Evolutionary conservation across 2,797 vertebrate species (phyloP), one percentile per base, ranked within the genome.

Genomic region (Chrosomus eos): DNA sequence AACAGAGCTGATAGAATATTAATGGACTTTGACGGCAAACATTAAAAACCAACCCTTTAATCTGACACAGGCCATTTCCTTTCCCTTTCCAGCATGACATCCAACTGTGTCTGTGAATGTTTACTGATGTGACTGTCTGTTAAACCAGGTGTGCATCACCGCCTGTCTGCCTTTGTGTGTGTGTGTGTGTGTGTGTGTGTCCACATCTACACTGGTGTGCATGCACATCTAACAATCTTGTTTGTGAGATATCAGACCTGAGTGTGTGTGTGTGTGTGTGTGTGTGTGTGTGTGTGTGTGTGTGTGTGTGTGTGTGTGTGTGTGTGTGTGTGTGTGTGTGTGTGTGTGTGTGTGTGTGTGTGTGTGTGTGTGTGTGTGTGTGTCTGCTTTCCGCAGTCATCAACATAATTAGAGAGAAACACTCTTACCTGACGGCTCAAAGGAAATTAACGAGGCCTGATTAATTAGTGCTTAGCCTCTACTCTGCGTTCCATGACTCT

Each of bases 351-450:
- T 88, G 88, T 85, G 89, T 28, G 89, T 28, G 82, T 88, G 88
- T 85, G 89, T 28, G 89, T 28, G 82, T 88, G 88, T 85, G 80
- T 86, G 80, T 86, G 80, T 78, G 85, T 55, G 90, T 64, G 84
- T 55, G 66, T 77, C 71, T 62, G 82, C 68, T 79, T 82, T 77
- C 84, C 72, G 88, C 86, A 92, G 90, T 91, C 92, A 91, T 93
- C 92, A 93, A 92, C 90, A 92, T 95, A 95, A 95, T 95, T 94
- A 95, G 93, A 92, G 92, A 93, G 91, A 94, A 93, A 95, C 93
- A 92, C 92, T 94, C 91, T 88, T 91, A 87, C 89, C 93, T 93
- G 94, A 93, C 91, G 89, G 92, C 94, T 95, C 93, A 95, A 94
- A 95, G 94, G 93, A 94, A 94, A 94, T 94, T 94, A 95, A 94